Percentiles rank a stretch among this genome's conserved stretches.
phyloP scores from a whole-genome alignment of 2,113 vertebrate species.

The Tachycineta bicolor region DNA sequence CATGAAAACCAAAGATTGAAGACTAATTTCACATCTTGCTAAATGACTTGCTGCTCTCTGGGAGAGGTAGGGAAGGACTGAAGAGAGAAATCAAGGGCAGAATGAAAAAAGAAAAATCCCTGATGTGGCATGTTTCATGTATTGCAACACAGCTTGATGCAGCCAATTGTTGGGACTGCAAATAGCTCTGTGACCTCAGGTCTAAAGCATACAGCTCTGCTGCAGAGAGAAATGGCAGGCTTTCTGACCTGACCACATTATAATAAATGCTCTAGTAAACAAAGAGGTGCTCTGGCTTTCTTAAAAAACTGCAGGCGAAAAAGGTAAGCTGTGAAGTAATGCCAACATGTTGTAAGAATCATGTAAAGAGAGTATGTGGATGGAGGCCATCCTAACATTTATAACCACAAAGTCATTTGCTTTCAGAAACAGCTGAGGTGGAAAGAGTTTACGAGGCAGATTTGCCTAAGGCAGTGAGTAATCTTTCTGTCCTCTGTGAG shows the following conservation, averaged over 20 bases:
- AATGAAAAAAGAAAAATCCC: neutral
- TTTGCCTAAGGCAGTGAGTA: neutral
- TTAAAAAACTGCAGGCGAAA: neutral
- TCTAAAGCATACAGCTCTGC: neutral
- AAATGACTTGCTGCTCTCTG: neutral
- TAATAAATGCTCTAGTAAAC: neutral
- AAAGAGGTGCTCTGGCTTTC: neutral
- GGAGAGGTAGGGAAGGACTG: neutral
- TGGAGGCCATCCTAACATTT: neutral
- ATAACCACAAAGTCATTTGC: neutral
- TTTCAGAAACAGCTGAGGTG: neutral
- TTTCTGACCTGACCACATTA: neutral
- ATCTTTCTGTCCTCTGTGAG: neutral
- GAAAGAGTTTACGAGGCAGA: neutral
- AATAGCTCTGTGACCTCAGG: neutral
- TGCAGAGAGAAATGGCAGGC: neutral
- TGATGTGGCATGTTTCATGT: neutral
- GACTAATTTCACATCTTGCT: neutral
- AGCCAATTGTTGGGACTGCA: neutral
- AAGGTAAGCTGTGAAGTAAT: neutral
- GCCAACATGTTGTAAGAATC: neutral
- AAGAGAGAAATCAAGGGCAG: neutral
- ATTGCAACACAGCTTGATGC: conserved; percentile 35
- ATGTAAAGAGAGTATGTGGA: neutral
- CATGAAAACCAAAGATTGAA: neutral